These are phyloP conservation scores for Ostrea edulis DNA, from an alignment of 1,140 invertebrate species.

Conservation along the genomic window DNA sequence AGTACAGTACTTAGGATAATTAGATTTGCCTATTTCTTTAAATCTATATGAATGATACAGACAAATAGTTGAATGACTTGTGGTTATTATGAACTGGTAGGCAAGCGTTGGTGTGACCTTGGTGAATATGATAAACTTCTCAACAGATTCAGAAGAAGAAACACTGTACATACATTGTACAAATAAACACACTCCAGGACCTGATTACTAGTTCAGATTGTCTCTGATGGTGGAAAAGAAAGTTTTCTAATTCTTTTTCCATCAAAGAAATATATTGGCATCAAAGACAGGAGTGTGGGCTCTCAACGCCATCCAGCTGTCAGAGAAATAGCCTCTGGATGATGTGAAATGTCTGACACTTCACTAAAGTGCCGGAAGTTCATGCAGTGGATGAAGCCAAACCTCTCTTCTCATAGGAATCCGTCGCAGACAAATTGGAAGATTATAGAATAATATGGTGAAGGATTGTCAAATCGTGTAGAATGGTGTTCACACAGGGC, in stretches of 20 bases:
- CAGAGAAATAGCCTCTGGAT: conserved; percentile 6
- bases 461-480: conserved; percentile 7
- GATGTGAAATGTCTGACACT: conserved; percentile 34
- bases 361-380: conserved; percentile 26
- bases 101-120: not conserved
- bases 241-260: conserved; percentile 33
- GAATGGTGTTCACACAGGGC: conserved; percentile 17
- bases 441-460: not conserved
- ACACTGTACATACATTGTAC: not conserved
- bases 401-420: not conserved
- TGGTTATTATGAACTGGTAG: not conserved
- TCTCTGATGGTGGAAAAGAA: not conserved
- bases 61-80: not conserved
- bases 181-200: not conserved
- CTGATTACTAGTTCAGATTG: not conserved
- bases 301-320: conserved; percentile 4
- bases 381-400: conserved; percentile 29
- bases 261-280: conserved; percentile 35
- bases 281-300: conserved; percentile 13
- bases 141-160: not conserved
- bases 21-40: not conserved
- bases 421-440: not conserved
- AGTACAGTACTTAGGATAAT: not conserved
- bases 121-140: not conserved
- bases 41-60: not conserved